Evolutionary conservation across 1,140 invertebrate species (phyloP).

Genomic region (Eriocheir sinensis): DNA sequence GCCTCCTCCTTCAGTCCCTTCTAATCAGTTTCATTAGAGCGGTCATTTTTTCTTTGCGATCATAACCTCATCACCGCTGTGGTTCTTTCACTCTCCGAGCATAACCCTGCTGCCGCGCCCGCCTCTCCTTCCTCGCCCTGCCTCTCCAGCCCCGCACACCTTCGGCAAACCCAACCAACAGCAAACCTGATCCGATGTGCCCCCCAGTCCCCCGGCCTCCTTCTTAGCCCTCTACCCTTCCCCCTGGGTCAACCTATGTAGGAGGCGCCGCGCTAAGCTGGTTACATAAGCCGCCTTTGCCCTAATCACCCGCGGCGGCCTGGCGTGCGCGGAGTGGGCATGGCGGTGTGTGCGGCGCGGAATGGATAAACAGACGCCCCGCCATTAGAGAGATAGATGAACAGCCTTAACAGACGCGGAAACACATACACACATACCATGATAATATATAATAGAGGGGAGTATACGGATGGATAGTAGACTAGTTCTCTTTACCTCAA

Average conservation of each 20-base stretch:
- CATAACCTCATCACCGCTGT: constrained; percentile 1
- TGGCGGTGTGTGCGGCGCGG: not conserved
- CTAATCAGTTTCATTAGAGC: not conserved
- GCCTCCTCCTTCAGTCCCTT: not conserved
- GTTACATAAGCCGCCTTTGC: not conserved
- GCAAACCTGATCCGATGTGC: too few species aligned
- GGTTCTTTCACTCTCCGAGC: not conserved
- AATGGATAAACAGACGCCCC: not conserved
- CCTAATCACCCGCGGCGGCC: not conserved
- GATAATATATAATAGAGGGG: not conserved
- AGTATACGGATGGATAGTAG: constrained; percentile 4
- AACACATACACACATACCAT: not conserved
- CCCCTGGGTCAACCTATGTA: not conserved
- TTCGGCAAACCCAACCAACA: too few species aligned
- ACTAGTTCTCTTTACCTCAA: too few species aligned
- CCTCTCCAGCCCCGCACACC: not conserved
- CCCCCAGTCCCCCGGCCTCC: not conserved
- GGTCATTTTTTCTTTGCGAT: not conserved
- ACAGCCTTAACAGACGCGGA: not conserved
- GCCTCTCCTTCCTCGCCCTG: not conserved
- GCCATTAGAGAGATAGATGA: constrained; percentile 24
- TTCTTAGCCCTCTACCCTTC: not conserved
- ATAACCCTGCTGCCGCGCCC: not conserved
- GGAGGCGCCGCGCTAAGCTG: not conserved
- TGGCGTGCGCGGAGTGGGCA: not conserved